Evolutionary conservation across 2,797 vertebrate species (phyloP), one percentile per base, ranked within the genome.

Genomic region (Myotis vivesi): DNA sequence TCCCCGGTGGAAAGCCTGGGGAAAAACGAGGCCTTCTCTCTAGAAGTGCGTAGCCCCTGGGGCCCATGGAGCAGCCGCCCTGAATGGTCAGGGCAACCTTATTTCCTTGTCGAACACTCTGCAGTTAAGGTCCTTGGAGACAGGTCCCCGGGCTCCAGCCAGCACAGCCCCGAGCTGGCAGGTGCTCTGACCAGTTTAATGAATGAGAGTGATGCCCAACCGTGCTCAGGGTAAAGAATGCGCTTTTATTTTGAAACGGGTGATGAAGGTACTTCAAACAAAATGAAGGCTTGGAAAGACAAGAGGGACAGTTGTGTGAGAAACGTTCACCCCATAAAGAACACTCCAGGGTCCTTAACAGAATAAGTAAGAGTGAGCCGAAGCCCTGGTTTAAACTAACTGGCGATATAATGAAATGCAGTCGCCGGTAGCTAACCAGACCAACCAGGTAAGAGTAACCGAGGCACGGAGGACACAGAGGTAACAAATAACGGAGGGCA

Each of bases 231-330:
- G 0, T 53, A 51, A 75, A 71, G 85, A 49, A 87, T 1, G 10
- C 69, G 16, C 71, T 91, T 97, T 97, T 97, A 97, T 97, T 98
- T 97, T 87, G 88, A 97, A 97, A 64, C 2, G 16, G 36, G 79
- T 84, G 91, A 69, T 5, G 77, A 77, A 96, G 53, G 19, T 46
- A 46, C 53, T 87, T 23, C 80, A 55, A 79, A 71, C 20, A 46
- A 91, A 96, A 95, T 46, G 69, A 69, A 84, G 16, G 33, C 66
- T 76, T 73, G 25, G 6, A 8, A 91, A 85, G 41, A 13, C 4
- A 16, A 3, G 15, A 12, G 3, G 41, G 36, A 19, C 20, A 4
- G 64, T 13, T 3, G 5, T 23, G 25, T 28, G 8, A 36, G 12
- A 59, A 41, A 72, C 5, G 4, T 17, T 16, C 8, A 57, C 19